These are phyloP conservation scores for Dexiosoma caninum DNA, from an alignment of 2,888 invertebrate genomes.

Conservation along the genomic window DNA sequence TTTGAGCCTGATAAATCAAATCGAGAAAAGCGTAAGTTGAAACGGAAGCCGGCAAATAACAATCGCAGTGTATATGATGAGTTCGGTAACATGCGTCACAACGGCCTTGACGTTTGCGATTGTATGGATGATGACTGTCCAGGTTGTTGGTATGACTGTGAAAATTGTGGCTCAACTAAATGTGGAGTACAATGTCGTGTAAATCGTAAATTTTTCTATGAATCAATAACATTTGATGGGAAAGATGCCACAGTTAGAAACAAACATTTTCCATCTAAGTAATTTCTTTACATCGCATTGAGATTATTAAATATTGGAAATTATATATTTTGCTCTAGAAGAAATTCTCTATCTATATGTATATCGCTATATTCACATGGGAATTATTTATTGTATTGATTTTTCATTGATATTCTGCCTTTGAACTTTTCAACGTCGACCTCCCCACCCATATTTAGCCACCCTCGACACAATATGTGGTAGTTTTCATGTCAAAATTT, in stretches of 20 bases:
- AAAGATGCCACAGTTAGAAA: conserved; percentile 80
- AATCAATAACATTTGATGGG: conserved; percentile 88
- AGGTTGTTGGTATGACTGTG: conserved; percentile 91
- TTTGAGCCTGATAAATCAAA: conserved; percentile 89
- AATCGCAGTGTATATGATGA: conserved; percentile 81
- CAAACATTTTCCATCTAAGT: conserved; percentile 64
- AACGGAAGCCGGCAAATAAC: conserved; percentile 78
- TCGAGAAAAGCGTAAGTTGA: conserved; percentile 86
- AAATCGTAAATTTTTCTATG: conserved; percentile 88
- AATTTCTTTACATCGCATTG: background rate
- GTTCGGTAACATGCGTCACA: conserved; percentile 81
- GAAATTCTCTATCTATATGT: background rate
- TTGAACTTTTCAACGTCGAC: no score
- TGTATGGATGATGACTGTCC: conserved; percentile 87
- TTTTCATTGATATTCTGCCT: no score
- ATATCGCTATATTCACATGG: no score
- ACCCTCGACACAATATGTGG: no score
- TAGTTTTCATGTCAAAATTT: no score
- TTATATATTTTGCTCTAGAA: background rate
- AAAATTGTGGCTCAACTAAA: conserved; percentile 85
- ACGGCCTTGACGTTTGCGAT: conserved; percentile 88
- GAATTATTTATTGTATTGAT: no score
- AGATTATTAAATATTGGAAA: conserved; percentile 16
- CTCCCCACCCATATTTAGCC: no score
- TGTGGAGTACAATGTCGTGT: conserved; percentile 90